Evolutionary conservation across 2,888 invertebrate species (phyloP).

Genomic region (Agrochola lychnidis): DNA sequence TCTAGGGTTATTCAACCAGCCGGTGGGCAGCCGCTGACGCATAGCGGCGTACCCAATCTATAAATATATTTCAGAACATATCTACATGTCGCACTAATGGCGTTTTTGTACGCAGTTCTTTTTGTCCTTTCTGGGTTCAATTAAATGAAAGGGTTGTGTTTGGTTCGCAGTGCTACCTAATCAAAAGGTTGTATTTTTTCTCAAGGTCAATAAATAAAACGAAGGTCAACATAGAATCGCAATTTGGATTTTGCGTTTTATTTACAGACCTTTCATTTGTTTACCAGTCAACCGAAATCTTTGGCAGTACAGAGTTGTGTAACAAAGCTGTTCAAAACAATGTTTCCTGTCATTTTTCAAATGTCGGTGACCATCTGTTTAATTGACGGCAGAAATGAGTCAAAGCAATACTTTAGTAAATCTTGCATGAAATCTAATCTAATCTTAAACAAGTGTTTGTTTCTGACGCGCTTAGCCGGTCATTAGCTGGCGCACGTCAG

Average conservation of each 20-base stretch:
- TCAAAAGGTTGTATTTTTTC: slow-evolving; percentile 29
- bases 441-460: slow-evolving; percentile 52
- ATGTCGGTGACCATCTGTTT: slow-evolving; percentile 43
- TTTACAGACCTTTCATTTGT: slow-evolving; percentile 40
- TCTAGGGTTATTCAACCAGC: slow-evolving; percentile 83
- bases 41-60: slow-evolving; percentile 64
- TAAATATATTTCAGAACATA: slow-evolving; percentile 72
- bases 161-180: slow-evolving; percentile 26
- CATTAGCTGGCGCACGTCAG: slow-evolving; percentile 63
- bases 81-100: slow-evolving; percentile 65
- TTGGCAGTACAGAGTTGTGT: slow-evolving; percentile 41
- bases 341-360: slow-evolving; percentile 31
- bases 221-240: slow-evolving; percentile 36
- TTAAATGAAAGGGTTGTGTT: slow-evolving; percentile 27
- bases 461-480: slow-evolving; percentile 64
- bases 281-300: slow-evolving; percentile 33
- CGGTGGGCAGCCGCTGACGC: slow-evolving; percentile 72
- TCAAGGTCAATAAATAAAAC: slow-evolving; percentile 46
- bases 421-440: slow-evolving; percentile 55
- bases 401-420: slow-evolving; percentile 46
- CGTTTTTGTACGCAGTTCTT: slow-evolving; percentile 51
- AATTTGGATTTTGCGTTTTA: slow-evolving; percentile 31
- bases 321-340: slow-evolving; percentile 30
- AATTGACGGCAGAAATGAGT: slow-evolving; percentile 40
- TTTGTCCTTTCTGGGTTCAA: slow-evolving; percentile 33